A percentile compares a stretch with the other conserved stretches of the same genome.
These are phyloP conservation scores for Agriotes lineatus DNA, from an alignment of 2,888 invertebrate genomes.

Conservation along the genomic window DNA sequence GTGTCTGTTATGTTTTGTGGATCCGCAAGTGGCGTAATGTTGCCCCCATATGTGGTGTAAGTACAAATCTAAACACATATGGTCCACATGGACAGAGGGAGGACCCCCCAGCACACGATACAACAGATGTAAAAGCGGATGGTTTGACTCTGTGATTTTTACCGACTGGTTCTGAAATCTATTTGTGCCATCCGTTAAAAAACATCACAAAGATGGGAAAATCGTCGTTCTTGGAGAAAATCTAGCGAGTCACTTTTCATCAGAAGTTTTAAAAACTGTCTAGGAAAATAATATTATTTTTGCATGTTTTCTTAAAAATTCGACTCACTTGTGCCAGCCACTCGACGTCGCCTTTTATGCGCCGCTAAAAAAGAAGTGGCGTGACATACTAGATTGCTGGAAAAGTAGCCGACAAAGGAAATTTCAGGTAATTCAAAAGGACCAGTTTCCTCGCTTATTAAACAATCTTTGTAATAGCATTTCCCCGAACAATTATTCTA, in stretches of 20 bases:
- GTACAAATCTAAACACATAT: background rate
- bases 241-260: background rate
- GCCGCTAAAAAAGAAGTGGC: background rate
- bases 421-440: background rate
- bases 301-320: conserved; percentile 1
- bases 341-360: background rate
- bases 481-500: background rate
- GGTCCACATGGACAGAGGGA: background rate
- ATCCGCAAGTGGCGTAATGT: background rate
- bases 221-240: background rate
- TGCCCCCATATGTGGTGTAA: background rate
- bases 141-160: too few species aligned
- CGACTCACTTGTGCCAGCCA: background rate
- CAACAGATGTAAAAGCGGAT: background rate
- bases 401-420: background rate
- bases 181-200: background rate
- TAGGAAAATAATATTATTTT: background rate
- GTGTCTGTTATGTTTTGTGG: background rate
- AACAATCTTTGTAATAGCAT: background rate
- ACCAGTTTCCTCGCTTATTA: background rate
- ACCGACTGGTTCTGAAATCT: background rate
- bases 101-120: background rate
- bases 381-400: background rate
- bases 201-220: background rate
- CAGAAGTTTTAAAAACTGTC: background rate